phyloP scores from a whole-genome alignment of 1,140 invertebrate genomes.

The Choristoneura fumiferana region DNA sequence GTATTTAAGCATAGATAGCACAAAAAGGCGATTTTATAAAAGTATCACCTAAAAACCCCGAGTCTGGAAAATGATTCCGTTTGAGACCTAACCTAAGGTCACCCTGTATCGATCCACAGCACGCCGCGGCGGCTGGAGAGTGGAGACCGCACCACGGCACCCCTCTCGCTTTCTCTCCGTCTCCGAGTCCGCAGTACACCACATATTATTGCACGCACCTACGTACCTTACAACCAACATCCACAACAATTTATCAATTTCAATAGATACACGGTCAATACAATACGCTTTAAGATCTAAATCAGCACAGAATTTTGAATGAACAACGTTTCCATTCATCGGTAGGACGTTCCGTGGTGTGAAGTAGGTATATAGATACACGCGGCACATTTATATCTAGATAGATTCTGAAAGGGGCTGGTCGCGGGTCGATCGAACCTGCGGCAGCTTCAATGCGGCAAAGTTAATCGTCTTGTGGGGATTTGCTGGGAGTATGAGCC shows the following conservation, averaged over 20 bases:
- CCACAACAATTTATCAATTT: not conserved
- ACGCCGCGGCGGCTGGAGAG: slow-evolving; percentile 44
- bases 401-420: slow-evolving; percentile 38
- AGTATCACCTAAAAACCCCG: slow-evolving; percentile 2
- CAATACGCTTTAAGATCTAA: not conserved
- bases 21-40: not conserved
- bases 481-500: slow-evolving; percentile 29
- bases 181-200: slow-evolving; percentile 11
- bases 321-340: slow-evolving; percentile 9
- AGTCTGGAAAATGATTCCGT: slow-evolving; percentile 27
- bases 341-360: slow-evolving; percentile 2
- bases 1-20: not conserved
- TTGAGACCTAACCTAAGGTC: slow-evolving; percentile 56
- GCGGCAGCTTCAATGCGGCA: slow-evolving; percentile 62
- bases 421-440: slow-evolving; percentile 59
- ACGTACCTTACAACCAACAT: slow-evolving; percentile 10
- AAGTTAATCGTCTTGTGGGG: slow-evolving; percentile 35
- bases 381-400: slow-evolving; percentile 16
- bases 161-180: slow-evolving; percentile 22
- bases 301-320: not conserved
- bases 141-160: slow-evolving; percentile 46
- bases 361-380: not conserved
- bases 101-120: slow-evolving; percentile 53
- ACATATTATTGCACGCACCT: slow-evolving; percentile 22
- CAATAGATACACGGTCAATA: not conserved